These are phyloP conservation scores for Drosophila ustulata DNA, from an alignment of 2,888 invertebrate genomes.

Conservation along the genomic window DNA sequence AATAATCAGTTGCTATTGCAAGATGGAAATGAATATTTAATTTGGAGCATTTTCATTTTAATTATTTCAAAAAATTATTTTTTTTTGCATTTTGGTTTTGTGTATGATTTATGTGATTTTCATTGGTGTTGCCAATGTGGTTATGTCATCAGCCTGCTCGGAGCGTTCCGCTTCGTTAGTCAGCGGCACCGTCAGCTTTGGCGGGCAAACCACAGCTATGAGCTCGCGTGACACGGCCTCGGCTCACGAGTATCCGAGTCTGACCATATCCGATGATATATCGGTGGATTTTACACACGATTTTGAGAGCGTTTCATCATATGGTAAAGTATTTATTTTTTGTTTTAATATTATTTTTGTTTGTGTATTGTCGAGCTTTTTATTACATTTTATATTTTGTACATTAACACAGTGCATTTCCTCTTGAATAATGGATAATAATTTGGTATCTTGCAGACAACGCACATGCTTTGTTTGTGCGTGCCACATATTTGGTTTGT, in stretches of 20 bases:
- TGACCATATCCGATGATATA: conserved; percentile 85
- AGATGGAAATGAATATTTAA: background rate
- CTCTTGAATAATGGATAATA: conserved; percentile 1
- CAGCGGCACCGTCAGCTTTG: conserved; percentile 84
- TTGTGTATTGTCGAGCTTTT: background rate
- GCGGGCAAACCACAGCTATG: conserved; percentile 82
- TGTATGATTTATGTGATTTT: conserved; percentile 30
- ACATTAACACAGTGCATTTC: background rate
- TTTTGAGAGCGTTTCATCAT: conserved; percentile 83
- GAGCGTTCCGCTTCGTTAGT: conserved; percentile 85
- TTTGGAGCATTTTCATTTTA: conserved; percentile 28
- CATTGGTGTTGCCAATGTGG: conserved; percentile 36
- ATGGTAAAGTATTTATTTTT: conserved; percentile 79
- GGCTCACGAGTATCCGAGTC: conserved; percentile 85
- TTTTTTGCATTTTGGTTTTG: conserved; percentile 38
- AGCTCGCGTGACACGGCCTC: conserved; percentile 83
- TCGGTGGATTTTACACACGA: conserved; percentile 84
- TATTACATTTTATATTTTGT: background rate
- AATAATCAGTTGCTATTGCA: background rate
- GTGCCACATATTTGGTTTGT: conserved; percentile 97
- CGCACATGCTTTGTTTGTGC: conserved; percentile 94
- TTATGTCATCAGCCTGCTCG: conserved; percentile 82
- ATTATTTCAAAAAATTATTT: conserved; percentile 40
- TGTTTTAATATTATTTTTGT: conserved; percentile 19
- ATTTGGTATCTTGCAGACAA: conserved; percentile 87